Conservation (phyloP, 2,888 invertebrate species). For the Lepeophtheirus nordmannii region DNA sequence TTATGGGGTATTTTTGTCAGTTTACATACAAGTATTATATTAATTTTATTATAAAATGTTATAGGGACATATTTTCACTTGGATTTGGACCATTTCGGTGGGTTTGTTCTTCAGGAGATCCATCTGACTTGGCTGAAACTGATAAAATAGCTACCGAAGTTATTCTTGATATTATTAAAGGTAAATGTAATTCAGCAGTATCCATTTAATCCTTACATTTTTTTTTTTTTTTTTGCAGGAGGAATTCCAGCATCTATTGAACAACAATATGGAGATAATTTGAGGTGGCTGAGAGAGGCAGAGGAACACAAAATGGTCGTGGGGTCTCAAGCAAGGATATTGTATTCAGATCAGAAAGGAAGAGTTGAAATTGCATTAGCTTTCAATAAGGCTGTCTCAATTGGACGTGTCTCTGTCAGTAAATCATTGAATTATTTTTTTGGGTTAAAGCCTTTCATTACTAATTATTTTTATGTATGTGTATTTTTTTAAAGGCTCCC, state of each 20-base stretch:
- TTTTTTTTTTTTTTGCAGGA: conserved; percentile 30
- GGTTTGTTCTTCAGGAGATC: conserved; percentile 44
- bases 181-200: conserved; percentile 25
- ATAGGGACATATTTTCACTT: conserved; percentile 44
- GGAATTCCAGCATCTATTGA: conserved; percentile 35
- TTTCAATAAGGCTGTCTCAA: conserved; percentile 41
- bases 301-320: conserved; percentile 42
- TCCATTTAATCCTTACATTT: not conserved
- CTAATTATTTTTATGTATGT: not conserved
- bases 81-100: conserved; percentile 51
- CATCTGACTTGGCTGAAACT: conserved; percentile 39
- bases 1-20: conserved; percentile 41
- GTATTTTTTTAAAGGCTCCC: conserved; percentile 33
- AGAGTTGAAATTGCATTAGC: conserved; percentile 40
- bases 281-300: conserved; percentile 44
- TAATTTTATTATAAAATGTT: conserved; percentile 16
- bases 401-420: conserved; percentile 36
- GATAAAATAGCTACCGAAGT: conserved; percentile 40
- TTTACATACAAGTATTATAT: not conserved
- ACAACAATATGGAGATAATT: conserved; percentile 44
- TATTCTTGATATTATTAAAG: conserved; percentile 34
- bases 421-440: not conserved
- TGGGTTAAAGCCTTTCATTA: not conserved
- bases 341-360: conserved; percentile 45
- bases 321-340: conserved; percentile 42